A percentile compares a stretch with the other conserved stretches of the same genome.
Conservation (phyloP, 2,113 vertebrate genomes). For the Lonchura striata region DNA sequence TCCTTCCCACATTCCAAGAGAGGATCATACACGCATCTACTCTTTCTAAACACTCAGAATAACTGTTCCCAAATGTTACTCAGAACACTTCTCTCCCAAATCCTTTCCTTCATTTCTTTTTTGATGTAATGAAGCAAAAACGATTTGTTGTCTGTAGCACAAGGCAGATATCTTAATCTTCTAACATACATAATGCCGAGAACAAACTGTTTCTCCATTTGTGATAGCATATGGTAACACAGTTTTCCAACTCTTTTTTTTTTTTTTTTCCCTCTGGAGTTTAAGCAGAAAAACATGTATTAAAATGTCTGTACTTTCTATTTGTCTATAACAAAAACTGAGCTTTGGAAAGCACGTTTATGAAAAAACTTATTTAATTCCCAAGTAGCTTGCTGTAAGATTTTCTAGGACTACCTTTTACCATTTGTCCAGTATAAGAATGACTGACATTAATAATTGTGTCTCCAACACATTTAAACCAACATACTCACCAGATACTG, state of each 20-base stretch:
- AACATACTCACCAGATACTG: slow-evolving; percentile 87
- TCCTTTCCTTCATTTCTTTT: slow-evolving; percentile 16
- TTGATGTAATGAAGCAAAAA: slow-evolving; percentile 1
- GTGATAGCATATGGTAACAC: slow-evolving; percentile 52
- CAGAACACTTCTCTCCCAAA: slow-evolving; percentile 4
- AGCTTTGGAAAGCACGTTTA: neutral
- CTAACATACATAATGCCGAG: slow-evolving; percentile 41
- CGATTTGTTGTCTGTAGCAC: slow-evolving; percentile 36
- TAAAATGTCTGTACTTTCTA: slow-evolving; percentile 6
- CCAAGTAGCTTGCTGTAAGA: neutral
- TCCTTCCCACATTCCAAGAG: neutral
- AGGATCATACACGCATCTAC: neutral
- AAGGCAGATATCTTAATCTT: slow-evolving; percentile 51
- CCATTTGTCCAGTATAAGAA: neutral
- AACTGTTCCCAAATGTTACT: slow-evolving; percentile 24
- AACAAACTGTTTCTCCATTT: slow-evolving; percentile 67
- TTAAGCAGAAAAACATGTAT: slow-evolving; percentile 3
- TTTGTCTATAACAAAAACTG: neutral
- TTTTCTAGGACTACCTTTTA: neutral
- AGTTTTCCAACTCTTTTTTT: slow-evolving; percentile 7
- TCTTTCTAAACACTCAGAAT: neutral
- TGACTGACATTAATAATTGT: neutral
- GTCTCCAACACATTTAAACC: neutral
- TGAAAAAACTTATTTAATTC: neutral
- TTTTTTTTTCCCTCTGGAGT: neutral